Base-by-base conservation (phyloP, 2,113 vertebrate genomes). In the Syngnathoides biaculeatus region DNA sequence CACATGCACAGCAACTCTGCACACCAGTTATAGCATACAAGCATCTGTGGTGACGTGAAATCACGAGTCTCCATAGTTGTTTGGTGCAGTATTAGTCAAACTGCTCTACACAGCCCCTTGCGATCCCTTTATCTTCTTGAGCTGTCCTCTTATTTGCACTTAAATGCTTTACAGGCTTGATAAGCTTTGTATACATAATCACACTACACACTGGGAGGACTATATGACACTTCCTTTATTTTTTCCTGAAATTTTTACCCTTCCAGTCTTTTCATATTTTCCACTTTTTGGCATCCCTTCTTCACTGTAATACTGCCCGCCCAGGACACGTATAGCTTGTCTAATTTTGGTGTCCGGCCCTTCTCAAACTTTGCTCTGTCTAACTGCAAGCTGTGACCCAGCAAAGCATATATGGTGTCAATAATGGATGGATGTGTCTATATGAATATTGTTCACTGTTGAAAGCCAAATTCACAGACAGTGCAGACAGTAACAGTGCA, bases 401-500 rank as follows among this genome's bases (percentile, higher is more conserved):
- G 58, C 11, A 2, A n/a, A 12, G 35, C 19, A 60, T 22, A 39
- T 39, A 60, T 40, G 24, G 20, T n/a, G 20, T 39, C 10, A 15
- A 19, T 30, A 55, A 55, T 55, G 22, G 9, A 55, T 22, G 50
- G 9, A 55, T 55, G n/a, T 55, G 52, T 24, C 52, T 24, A n/a
- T 71, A 71, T 74, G 71, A 68, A 71, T 82, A 65, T 66, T 65
- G 50, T 43, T 62, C 5, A 9, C 26, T 1, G 13, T 60, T 72
- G 61, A 77, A 75, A 74, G 72, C 61, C 61, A 56, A 30, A 64
- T 77, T 74, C 52, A 72, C 71, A 61, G 48, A 20, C 65, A 2
- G 61, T 60, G 69, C 72, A 72, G 74, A 72, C 64, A 78, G 30
- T 71, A 75, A 20, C 65, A 2, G 61, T 60, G 69, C 72, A 72